Conservation (phyloP, 1,140 invertebrate genomes). For the Psix sp. region DNA sequence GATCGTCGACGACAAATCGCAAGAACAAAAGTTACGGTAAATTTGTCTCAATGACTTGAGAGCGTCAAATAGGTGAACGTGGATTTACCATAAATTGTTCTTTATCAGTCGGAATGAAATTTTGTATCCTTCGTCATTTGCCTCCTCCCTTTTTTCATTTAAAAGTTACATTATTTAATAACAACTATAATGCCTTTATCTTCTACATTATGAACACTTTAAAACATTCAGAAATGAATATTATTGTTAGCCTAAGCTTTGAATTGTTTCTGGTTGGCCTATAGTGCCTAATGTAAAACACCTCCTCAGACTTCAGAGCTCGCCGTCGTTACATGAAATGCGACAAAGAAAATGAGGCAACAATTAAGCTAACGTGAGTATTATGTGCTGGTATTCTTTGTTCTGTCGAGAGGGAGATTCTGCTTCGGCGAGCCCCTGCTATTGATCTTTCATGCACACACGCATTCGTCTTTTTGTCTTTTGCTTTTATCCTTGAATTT, state of each 20-base stretch:
- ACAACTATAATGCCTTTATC: conserved; percentile 46
- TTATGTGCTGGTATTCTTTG: conserved; percentile 29
- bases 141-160: conserved; percentile 4
- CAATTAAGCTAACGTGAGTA: conserved; percentile 52
- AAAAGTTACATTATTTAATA: conserved; percentile 45
- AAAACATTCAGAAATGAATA: conserved; percentile 63
- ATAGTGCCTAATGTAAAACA: conserved; percentile 30
- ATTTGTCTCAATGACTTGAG: too few species aligned
- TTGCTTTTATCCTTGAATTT: not conserved
- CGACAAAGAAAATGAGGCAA: conserved; percentile 26
- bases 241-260: conserved; percentile 53
- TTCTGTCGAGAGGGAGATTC: conserved; percentile 23
- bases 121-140: not conserved
- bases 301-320: conserved; percentile 10
- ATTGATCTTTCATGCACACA: conserved; percentile 17
- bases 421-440: conserved; percentile 20
- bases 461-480: conserved; percentile 6
- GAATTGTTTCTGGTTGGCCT: conserved; percentile 47
- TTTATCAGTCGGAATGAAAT: conserved; percentile 1
- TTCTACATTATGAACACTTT: conserved; percentile 62
- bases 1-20: too few species aligned
- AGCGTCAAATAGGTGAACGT: not conserved
- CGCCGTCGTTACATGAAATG: conserved; percentile 33
- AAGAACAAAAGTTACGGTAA: too few species aligned
- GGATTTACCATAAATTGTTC: too few species aligned